Evolutionary conservation across 2,888 invertebrate species (phyloP), one percentile per base, ranked within the genome.

Genomic region (Drosophila mercatorum): DNA sequence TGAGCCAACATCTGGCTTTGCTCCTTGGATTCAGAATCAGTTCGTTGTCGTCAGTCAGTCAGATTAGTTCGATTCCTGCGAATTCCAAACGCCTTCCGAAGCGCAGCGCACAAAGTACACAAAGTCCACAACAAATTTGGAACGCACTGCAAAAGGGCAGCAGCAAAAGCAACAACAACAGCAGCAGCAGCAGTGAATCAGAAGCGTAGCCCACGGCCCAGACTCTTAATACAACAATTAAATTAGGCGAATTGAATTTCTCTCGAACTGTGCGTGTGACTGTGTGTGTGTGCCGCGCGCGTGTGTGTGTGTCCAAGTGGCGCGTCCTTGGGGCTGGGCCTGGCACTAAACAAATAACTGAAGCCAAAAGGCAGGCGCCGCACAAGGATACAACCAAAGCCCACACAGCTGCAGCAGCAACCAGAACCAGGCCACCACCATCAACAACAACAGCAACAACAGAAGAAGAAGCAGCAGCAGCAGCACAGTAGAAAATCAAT

Each of bases 1-100:
- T 78, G 80, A 69, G 78, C 87, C 89, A 89, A 86, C 90, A 91
- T 91, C 91, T 91, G 90, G 91, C 91, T 90, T 88, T 91, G 92
- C 90, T 86, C 89, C 90, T 91, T 91, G 83, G 80, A 65, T 68
- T 70, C 71, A 74, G 70, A 84, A 83, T 90, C 90, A 91, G 90
- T 91, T 88, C 91, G 91, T 90, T 83, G 79, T 82, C 90, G 88
- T 91, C 91, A 88, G 90, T 81, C 91, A 90, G 87, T 71, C 77
- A 83, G 86, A 73, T 80, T 70, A 86, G 88, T 88, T 75, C 83
- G 83, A 75, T 73, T 70, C 73, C 68, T 68, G 81, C 79, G 65
- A 75, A 72, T 68, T 77, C 57, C 77, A 71, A 66, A 64, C 64
- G 66, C 52, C 67, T 66, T 68, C 55, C 75, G 63, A 83, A 69